Base-by-base conservation (phyloP, 2,113 vertebrate species). In the Trinectes maculatus region DNA sequence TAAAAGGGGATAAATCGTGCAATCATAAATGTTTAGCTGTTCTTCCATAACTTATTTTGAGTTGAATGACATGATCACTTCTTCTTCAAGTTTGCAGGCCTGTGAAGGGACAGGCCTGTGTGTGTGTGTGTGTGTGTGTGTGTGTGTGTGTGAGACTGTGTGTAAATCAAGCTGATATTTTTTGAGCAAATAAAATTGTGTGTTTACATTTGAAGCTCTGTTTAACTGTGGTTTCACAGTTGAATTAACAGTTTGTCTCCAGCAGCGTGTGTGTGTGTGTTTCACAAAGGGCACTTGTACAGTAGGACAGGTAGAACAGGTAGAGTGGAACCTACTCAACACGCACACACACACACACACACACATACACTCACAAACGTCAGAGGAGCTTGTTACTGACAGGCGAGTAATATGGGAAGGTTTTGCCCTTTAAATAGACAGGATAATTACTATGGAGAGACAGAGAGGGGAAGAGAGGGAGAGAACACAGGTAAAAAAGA, bases 261-360 rank as follows among this genome's bases (percentile, higher is more conserved):
- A 13, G 44, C 44, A 55, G n/a, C 34, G 46, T 51, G 51, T 28
- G 52, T 26, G 56, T 54, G 47, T 47, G 13, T 57, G 56, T 6
- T 28, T 48, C 61, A 87, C 72, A 83, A 79, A 81, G 72, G 64
- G 25, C 71, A 79, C 28, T 57, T 65, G 65, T 69, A 79, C 60
- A 63, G 57, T 34, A 64, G 59, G 81, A 90, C 85, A 76, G 86
- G 87, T 85, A 70, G 62, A 82, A 82, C 88, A 87, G 87, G 87
- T 83, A 71, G 33, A 69, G 75, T 46, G 73, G 54, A 68, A 46
- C 36, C 47, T 8, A 13, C 26, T 22, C 13, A 21, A 39, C 18
- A 60, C 55, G 39, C 52, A 63, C 19, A 46, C 43, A 3, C 44
- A 64, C 56, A 67, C 62, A 57, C 59, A 67, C 60, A 49, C 47